These are phyloP conservation scores for Chrysopa pallens DNA, from an alignment of 1,140 invertebrate genomes.

Conservation along the genomic window DNA sequence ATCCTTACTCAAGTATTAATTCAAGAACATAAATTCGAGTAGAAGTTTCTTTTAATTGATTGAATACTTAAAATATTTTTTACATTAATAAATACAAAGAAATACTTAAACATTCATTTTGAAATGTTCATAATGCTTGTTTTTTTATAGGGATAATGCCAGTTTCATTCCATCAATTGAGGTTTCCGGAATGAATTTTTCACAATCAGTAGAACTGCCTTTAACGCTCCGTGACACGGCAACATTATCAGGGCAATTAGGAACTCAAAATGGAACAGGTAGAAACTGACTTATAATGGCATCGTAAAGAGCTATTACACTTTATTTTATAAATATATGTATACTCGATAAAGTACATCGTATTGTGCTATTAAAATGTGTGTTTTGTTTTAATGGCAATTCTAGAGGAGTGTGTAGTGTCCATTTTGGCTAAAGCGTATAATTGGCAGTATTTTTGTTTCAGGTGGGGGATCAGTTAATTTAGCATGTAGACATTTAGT, in stretches of 20 bases:
- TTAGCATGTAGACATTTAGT: slow-evolving; percentile 53
- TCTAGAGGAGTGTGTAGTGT: too few relatives aligned
- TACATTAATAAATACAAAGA: not conserved
- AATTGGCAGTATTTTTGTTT: slow-evolving; percentile 8
- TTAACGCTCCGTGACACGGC: slow-evolving; percentile 69
- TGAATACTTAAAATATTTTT: too few relatives aligned
- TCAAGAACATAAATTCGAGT: slow-evolving; percentile 15
- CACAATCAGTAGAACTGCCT: slow-evolving; percentile 84
- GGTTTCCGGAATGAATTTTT: slow-evolving; percentile 77
- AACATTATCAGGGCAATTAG: slow-evolving; percentile 59
- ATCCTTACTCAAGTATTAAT: too few relatives aligned
- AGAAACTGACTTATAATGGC: slow-evolving; percentile 7
- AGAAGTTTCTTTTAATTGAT: slow-evolving; percentile 9
- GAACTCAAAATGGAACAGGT: slow-evolving; percentile 73
- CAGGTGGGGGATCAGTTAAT: slow-evolving; percentile 52
- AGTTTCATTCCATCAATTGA: slow-evolving; percentile 57
- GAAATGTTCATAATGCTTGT: slow-evolving; percentile 13
- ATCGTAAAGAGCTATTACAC: too few relatives aligned
- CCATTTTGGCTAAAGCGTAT: too few relatives aligned
- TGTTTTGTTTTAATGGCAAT: too few relatives aligned
- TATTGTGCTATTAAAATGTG: too few relatives aligned
- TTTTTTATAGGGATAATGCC: slow-evolving; percentile 7
- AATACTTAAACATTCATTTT: slow-evolving; percentile 9
- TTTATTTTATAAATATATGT: too few relatives aligned
- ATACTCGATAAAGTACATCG: too few relatives aligned